A percentile compares a stretch with the other conserved stretches of the same genome.
phyloP scores from a whole-genome alignment of 2,113 vertebrate species.

The Embiotoca jacksoni region DNA sequence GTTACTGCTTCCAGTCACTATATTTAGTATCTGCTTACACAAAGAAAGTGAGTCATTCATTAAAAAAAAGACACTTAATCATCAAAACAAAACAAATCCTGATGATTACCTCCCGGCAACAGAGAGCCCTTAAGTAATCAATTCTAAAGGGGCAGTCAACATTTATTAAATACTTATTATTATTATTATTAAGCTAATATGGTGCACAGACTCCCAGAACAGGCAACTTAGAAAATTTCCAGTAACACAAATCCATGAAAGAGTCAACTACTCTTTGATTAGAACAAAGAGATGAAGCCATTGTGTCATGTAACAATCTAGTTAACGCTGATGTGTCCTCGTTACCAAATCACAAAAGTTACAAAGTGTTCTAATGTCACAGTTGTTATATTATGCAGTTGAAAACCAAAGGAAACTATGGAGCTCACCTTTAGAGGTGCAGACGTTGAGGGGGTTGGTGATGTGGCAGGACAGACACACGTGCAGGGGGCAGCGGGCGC shows the following conservation, averaged over 20 bases:
- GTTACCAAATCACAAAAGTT: too few species aligned
- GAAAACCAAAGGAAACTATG: not conserved
- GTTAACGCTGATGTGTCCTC: too few species aligned
- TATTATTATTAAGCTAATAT: not conserved
- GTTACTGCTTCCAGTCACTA: not conserved
- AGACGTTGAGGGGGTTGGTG: constrained; percentile 91
- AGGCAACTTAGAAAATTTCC: not conserved
- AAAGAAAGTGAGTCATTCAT: constrained; percentile 3
- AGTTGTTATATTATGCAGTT: too few species aligned
- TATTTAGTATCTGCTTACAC: not conserved
- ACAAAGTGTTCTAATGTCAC: too few species aligned
- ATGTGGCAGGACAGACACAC: constrained; percentile 95
- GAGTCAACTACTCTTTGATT: too few species aligned
- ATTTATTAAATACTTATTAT: not conserved
- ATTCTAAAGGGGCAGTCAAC: not conserved
- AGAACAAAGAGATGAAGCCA: not conserved
- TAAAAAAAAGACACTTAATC: constrained; percentile 1
- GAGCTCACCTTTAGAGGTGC: constrained; percentile 91
- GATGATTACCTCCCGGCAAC: not conserved
- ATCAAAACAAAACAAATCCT: constrained; percentile 9
- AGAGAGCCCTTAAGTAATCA: not conserved
- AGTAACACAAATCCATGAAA: too few species aligned
- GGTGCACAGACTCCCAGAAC: not conserved
- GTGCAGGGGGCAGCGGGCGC: constrained; percentile 96
- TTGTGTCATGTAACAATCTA: too few species aligned